Conservation (phyloP, 2,797 vertebrate genomes). For the Sebastiscus tertius region DNA sequence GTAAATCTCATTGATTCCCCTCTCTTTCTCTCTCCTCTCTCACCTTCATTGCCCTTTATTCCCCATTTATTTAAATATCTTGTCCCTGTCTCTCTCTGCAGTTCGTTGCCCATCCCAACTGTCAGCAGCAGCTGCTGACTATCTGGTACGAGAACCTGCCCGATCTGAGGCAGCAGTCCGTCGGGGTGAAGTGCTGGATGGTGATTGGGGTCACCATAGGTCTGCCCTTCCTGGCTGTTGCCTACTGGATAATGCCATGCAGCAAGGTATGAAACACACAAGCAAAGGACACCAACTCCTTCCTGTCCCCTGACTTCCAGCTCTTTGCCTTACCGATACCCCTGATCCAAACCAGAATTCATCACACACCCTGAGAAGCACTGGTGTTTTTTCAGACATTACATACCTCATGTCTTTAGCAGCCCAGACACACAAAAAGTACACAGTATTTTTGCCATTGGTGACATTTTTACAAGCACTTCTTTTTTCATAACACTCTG, state of each 20-base stretch:
- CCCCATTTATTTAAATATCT: background rate
- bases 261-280: conserved; percentile 89
- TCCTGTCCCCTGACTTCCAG: background rate
- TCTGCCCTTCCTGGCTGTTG: conserved; percentile 94
- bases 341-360: background rate
- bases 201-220: conserved; percentile 94
- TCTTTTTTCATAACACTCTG: background rate
- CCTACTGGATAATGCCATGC: conserved; percentile 97
- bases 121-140: conserved; percentile 96
- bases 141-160: conserved; percentile 99
- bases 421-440: background rate
- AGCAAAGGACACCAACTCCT: background rate
- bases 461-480: background rate
- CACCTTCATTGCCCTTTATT: background rate
- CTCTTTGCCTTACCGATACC: background rate
- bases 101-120: conserved; percentile 98
- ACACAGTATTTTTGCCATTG: background rate
- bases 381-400: background rate
- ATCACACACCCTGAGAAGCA: background rate
- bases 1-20: background rate
- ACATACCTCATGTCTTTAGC: background rate
- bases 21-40: background rate
- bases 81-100: conserved; percentile 51
- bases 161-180: conserved; percentile 93
- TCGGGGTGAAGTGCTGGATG: conserved; percentile 94